These are phyloP conservation scores for Coelopa pilipes DNA, from an alignment of 2,888 invertebrate species.

Conservation along the genomic window DNA sequence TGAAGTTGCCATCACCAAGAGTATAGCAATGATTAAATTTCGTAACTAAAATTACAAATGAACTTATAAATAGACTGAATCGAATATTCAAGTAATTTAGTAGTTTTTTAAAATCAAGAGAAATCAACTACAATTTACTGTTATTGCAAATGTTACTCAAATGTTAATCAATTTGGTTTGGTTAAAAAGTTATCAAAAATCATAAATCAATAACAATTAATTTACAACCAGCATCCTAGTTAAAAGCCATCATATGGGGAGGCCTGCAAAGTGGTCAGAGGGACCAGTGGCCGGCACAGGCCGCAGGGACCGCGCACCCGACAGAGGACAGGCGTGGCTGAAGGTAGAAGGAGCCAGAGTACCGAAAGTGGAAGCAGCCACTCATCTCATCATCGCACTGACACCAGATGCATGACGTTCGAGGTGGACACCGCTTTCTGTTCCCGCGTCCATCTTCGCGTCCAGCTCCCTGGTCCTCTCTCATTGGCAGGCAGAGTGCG, in stretches of 20 bases:
- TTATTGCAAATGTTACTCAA: conserved; percentile 26
- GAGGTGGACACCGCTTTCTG: too few species aligned
- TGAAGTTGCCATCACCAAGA: conserved; percentile 15
- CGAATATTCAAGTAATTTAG: too few species aligned
- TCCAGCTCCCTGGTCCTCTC: too few species aligned
- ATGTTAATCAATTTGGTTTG: conserved; percentile 19
- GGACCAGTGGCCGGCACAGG: not conserved
- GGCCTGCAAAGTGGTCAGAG: conserved; percentile 16
- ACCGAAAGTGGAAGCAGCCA: too few species aligned
- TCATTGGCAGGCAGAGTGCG: too few species aligned
- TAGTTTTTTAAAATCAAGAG: not conserved
- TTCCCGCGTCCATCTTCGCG: too few species aligned
- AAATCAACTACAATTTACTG: conserved; percentile 23
- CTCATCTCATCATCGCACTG: too few species aligned
- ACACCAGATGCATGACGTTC: too few species aligned
- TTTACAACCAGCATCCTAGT: conserved; percentile 52
- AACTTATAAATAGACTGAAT: too few species aligned
- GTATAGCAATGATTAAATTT: not conserved
- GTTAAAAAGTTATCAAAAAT: conserved; percentile 19
- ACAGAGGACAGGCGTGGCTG: too few species aligned
- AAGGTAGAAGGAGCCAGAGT: not conserved
- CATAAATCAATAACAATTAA: conserved; percentile 14
- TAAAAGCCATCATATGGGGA: conserved; percentile 47
- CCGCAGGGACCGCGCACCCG: not conserved
- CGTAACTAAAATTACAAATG: too few species aligned